These are phyloP conservation scores for Sanderia malayensis DNA, from an alignment of 30 jellyfish, hydroid and myxozoan species.

Conservation along the genomic window DNA sequence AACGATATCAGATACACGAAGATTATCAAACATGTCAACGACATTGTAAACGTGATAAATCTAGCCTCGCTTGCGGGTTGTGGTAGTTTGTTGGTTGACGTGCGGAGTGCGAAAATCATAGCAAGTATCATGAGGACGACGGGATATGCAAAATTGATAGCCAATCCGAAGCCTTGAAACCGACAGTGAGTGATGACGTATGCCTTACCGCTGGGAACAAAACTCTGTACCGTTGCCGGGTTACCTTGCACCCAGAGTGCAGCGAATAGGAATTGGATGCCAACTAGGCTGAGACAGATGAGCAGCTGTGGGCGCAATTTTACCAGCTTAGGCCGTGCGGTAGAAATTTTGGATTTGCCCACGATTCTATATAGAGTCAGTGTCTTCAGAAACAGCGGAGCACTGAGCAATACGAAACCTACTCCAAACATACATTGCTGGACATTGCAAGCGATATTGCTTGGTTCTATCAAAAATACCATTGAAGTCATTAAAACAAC, in stretches of 20 bases:
- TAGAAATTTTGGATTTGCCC: conserved; percentile 21
- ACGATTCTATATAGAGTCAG: conserved; percentile 27
- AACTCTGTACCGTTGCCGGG: conserved; percentile 17
- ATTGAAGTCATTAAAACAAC: conserved; percentile 21
- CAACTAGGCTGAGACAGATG: conserved; percentile 35
- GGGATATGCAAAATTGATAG: conserved; percentile 26
- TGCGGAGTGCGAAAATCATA: conserved; percentile 23
- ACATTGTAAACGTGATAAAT: conserved; percentile 19
- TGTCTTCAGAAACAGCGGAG: conserved; percentile 41
- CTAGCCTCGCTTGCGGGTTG: conserved; percentile 26
- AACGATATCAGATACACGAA: conserved; percentile 19
- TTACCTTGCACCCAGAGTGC: conserved; percentile 41
- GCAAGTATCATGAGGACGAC: conserved; percentile 18
- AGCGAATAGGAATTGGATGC: conserved; percentile 30
- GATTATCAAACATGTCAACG: conserved; percentile 14
- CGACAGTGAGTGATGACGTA: conserved; percentile 29
- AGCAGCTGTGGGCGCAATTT: conserved; percentile 29
- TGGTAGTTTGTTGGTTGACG: conserved; percentile 18
- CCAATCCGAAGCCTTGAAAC: conserved; percentile 14
- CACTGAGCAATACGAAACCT: conserved; percentile 28
- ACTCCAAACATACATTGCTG: conserved; percentile 36
- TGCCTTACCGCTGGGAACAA: conserved; percentile 13
- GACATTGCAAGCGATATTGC: conserved; percentile 26
- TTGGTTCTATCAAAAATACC: conserved; percentile 17
- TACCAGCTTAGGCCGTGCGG: conserved; percentile 21